Evolutionary conservation across 2,113 vertebrate genomes (phyloP).

Genomic region (Circaetus gallicus): DNA sequence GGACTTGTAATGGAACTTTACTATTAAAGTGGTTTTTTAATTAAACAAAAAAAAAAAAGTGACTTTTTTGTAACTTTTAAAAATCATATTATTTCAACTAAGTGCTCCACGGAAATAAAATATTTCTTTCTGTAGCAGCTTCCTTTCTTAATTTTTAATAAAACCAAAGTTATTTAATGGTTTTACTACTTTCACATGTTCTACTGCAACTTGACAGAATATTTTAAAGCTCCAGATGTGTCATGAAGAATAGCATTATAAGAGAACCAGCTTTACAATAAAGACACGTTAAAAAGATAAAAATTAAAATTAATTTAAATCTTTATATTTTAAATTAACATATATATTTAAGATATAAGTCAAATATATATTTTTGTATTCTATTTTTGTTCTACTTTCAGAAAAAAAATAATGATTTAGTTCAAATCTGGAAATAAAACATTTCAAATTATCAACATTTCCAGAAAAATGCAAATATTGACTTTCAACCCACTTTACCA

Average conservation of each 20-base stretch:
- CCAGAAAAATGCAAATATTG: not conserved
- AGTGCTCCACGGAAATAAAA: not conserved
- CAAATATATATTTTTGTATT: fast-evolving
- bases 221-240: not conserved
- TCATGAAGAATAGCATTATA: not conserved
- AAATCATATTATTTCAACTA: not conserved
- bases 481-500: not conserved
- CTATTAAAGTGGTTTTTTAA: not conserved
- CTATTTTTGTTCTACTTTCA: not conserved
- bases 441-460: not conserved
- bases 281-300: not conserved
- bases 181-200: not conserved
- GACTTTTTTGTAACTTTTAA: not conserved
- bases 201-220: not conserved
- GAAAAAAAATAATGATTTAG: not conserved
- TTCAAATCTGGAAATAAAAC: not conserved
- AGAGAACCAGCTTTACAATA: not conserved
- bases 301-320: not conserved
- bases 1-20: not conserved
- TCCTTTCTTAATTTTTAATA: not conserved
- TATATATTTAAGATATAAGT: not conserved
- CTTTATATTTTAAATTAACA: not conserved
- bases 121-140: not conserved
- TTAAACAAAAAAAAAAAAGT: not conserved
- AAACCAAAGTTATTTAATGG: not conserved